Evolutionary conservation across 1,140 invertebrate genomes (phyloP).

Genomic region (Meteorus sp.): DNA sequence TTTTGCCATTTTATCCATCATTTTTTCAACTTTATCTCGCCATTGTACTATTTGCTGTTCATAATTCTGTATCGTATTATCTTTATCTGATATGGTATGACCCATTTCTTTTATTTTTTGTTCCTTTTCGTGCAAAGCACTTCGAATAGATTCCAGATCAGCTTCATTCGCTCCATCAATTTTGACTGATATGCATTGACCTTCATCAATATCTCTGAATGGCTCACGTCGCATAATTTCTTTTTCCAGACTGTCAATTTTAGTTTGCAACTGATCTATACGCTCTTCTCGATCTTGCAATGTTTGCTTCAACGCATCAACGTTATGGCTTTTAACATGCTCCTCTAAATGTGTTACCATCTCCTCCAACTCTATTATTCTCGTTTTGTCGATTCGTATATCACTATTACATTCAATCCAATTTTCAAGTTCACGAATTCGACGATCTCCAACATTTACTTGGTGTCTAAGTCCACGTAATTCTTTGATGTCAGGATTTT

Average conservation of each 20-base stretch:
- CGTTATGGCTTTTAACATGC: conserved; percentile 48
- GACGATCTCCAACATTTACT: conserved; percentile 31
- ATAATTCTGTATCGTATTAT: conserved; percentile 42
- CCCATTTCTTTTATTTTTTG: conserved; percentile 49
- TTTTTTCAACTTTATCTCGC: conserved; percentile 36
- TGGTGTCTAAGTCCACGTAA: conserved; percentile 42
- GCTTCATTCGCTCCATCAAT: not conserved
- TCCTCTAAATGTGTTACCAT: conserved; percentile 51
- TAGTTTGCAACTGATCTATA: conserved; percentile 43
- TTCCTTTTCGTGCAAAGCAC: conserved; percentile 34
- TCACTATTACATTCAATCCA: conserved; percentile 44
- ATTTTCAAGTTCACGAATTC: conserved; percentile 44
- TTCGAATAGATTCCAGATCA: conserved; percentile 7
- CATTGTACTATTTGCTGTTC: conserved; percentile 40
- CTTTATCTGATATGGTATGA: conserved; percentile 41
- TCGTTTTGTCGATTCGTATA: conserved; percentile 41
- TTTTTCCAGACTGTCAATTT: conserved; percentile 33
- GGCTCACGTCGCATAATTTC: conserved; percentile 25
- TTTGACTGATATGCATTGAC: not conserved
- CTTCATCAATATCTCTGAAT: not conserved
- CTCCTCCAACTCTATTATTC: conserved; percentile 48
- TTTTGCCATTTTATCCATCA: conserved; percentile 32
- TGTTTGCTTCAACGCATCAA: conserved; percentile 47
- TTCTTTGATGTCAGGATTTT: conserved; percentile 51
- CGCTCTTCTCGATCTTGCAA: conserved; percentile 47